A percentile compares a stretch with the other conserved stretches of the same genome.
phyloP scores from a whole-genome alignment of 1,140 invertebrate genomes.

The Plectrocnemia conspersa region DNA sequence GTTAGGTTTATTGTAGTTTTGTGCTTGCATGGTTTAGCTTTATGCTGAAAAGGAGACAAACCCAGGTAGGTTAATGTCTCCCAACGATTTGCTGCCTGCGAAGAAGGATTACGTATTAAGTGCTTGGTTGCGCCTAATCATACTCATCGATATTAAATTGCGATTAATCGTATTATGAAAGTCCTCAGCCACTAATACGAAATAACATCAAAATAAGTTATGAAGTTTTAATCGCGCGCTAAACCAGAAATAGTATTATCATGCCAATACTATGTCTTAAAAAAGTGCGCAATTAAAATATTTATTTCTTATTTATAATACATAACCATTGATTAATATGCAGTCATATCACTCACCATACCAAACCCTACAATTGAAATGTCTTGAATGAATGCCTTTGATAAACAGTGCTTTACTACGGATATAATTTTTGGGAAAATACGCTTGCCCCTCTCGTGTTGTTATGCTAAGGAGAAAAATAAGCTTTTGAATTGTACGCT shows the following conservation, averaged over 20 bases:
- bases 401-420: too few species aligned
- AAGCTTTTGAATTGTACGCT: too few species aligned
- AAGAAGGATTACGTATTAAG: neutral
- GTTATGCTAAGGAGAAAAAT: too few species aligned
- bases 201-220: conserved; percentile 10
- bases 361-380: too few species aligned
- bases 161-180: conserved; percentile 2
- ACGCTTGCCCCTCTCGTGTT: too few species aligned
- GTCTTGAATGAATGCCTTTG: too few species aligned
- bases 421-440: too few species aligned
- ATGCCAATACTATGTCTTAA: conserved; percentile 23
- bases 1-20: neutral
- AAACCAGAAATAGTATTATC: conserved; percentile 21
- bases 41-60: conserved; percentile 23
- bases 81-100: conserved; percentile 22
- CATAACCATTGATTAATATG: too few species aligned
- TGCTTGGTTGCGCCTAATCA: neutral
- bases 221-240: neutral
- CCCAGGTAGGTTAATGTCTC: conserved; percentile 31
- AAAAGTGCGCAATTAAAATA: neutral
- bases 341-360: too few species aligned
- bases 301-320: too few species aligned
- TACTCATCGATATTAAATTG: conserved; percentile 5
- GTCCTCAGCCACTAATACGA: conserved; percentile 19
- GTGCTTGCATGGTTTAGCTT: conserved; percentile 26